phyloP scores from a whole-genome alignment of 2,113 vertebrate species.

The Puffinus mauretanicus region DNA sequence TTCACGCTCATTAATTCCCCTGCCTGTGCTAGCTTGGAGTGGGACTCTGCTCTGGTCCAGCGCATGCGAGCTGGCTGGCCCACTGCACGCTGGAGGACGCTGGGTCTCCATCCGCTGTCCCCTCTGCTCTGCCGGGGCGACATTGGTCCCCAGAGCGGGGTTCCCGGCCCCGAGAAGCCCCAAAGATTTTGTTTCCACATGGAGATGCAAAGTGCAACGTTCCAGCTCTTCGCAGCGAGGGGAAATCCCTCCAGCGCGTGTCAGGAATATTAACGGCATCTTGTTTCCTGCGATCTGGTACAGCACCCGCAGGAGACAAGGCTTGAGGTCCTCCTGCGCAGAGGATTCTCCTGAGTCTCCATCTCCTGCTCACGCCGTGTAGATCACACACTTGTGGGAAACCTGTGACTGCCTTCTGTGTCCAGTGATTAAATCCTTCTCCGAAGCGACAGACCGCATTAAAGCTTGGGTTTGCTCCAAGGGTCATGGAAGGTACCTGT shows the following conservation, averaged over 20 bases:
- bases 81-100: fast-evolving
- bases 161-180: neutral
- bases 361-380: neutral
- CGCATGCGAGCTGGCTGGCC: fast-evolving
- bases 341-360: neutral
- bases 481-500: neutral
- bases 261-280: neutral
- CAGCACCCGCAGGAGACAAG: neutral
- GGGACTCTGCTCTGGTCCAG: neutral
- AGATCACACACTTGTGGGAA: neutral
- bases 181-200: neutral
- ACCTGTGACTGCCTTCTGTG: neutral
- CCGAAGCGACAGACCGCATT: fast-evolving
- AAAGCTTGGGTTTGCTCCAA: neutral
- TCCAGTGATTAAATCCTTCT: neutral
- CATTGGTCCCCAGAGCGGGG: neutral
- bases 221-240: neutral
- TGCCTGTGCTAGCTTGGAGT: neutral
- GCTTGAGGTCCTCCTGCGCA: neutral
- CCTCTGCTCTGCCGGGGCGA: fast-evolving
- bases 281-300: neutral
- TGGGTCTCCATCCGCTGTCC: neutral
- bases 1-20: conserved; percentile 19
- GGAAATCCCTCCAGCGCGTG: fast-evolving
- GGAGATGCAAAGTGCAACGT: neutral